phyloP scores from a whole-genome alignment of 1,140 invertebrate genomes.

The Drosophila micromelanica region DNA sequence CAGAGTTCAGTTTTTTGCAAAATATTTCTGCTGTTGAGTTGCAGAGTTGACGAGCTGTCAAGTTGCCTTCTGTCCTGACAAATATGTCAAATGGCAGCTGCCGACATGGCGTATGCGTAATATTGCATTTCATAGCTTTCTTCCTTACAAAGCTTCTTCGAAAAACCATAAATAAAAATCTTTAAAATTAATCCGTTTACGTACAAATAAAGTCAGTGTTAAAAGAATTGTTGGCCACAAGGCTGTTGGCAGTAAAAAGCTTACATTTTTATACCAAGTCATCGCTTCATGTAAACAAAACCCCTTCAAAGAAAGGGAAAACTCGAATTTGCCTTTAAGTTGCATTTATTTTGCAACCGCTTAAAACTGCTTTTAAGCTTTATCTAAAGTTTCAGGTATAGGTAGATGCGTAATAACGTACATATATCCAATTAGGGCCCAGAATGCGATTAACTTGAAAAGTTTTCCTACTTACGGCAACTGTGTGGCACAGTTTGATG shows the following conservation, averaged over 20 bases:
- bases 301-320: not conserved
- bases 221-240: too few relatives aligned
- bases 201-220: not conserved
- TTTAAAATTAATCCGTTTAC: not conserved
- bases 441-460: conserved; percentile 23
- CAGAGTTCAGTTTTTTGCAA: not conserved
- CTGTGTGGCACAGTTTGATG: conserved; percentile 10
- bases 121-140: conserved; percentile 39
- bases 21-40: conserved; percentile 5
- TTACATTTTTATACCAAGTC: not conserved
- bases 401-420: not conserved
- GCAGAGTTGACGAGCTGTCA: conserved; percentile 21
- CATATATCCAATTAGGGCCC: conserved; percentile 17
- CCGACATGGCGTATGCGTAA: conserved; percentile 40
- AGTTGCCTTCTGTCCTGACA: conserved; percentile 22
- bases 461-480: conserved; percentile 5
- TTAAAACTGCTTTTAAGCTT: not conserved
- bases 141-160: not conserved
- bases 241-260: not conserved
- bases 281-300: not conserved
- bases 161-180: conserved; percentile 2
- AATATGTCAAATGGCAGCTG: conserved; percentile 44
- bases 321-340: not conserved
- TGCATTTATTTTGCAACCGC: not conserved
- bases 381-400: not conserved